A percentile compares a stretch with the other conserved stretches of the same genome.
These are phyloP conservation scores for Ptyas mucosa DNA, from an alignment of 2,113 vertebrate species.

Conservation along the genomic window DNA sequence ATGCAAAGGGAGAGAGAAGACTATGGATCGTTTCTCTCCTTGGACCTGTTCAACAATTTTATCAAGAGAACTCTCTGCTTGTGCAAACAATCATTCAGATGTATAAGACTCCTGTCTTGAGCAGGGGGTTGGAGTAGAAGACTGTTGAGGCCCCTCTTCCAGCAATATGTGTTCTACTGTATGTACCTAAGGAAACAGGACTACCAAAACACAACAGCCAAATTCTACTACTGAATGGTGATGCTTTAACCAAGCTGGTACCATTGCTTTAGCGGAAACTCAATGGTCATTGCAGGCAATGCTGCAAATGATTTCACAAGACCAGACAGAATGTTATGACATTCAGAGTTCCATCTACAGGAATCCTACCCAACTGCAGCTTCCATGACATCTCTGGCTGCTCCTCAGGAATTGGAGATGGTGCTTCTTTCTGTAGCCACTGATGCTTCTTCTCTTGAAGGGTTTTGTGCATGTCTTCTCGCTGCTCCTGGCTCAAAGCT, in stretches of 20 bases:
- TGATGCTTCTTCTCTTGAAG: conserved; percentile 59
- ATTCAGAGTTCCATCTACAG: not conserved
- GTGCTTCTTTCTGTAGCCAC: conserved; percentile 7
- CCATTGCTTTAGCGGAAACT: not conserved
- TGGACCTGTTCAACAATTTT: not conserved
- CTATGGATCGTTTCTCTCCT: not conserved
- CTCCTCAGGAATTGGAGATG: not conserved
- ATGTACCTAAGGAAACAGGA: not conserved
- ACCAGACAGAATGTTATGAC: not conserved
- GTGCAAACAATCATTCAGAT: not conserved
- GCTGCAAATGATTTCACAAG: not conserved
- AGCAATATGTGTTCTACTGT: not conserved
- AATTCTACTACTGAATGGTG: not conserved
- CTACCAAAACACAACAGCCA: not conserved
- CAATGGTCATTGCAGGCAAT: not conserved
- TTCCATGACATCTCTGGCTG: not conserved
- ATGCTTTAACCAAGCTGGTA: not conserved
- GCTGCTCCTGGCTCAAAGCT: conserved; percentile 69
- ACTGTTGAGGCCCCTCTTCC: not conserved
- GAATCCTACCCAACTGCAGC: conserved; percentile 58
- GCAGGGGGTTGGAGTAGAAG: not conserved
- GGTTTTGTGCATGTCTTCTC: conserved; percentile 47
- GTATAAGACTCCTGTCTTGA: not conserved
- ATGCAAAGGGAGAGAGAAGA: not conserved
- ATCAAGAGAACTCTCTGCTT: not conserved